These are phyloP conservation scores for Protosalanx chinensis DNA, from an alignment of 2,797 vertebrate genomes.

Conservation along the genomic window DNA sequence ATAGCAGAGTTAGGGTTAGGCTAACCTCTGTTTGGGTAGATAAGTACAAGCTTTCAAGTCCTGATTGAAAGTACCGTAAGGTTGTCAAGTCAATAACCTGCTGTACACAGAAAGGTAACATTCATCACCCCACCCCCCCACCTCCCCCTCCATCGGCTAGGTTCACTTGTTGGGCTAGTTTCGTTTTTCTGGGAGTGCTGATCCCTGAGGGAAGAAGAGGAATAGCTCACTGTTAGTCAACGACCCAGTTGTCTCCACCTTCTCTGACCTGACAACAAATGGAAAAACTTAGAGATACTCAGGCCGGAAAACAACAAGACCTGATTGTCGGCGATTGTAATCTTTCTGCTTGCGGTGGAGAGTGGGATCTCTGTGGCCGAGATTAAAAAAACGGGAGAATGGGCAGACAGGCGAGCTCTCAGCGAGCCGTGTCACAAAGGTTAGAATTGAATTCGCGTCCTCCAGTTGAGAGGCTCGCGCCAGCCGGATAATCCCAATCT, in stretches of 20 bases:
- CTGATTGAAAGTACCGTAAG: too few species aligned
- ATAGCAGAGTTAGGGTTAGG: too few species aligned
- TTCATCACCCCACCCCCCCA: too few species aligned
- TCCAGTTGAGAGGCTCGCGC: neutral
- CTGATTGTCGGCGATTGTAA: neutral
- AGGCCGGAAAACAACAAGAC: neutral
- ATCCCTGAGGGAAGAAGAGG: neutral
- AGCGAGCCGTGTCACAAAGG: neutral
- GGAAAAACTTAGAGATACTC: neutral
- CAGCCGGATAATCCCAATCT: neutral
- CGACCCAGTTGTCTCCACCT: conserved; percentile 6
- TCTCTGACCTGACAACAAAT: conserved; percentile 18
- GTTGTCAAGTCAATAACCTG: too few species aligned
- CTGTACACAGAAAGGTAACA: too few species aligned
- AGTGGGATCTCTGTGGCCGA: neutral
- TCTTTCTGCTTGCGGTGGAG: neutral
- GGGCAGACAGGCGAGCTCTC: neutral
- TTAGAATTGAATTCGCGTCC: neutral
- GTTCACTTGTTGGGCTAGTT: conserved; percentile 4
- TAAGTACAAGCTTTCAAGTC: too few species aligned
- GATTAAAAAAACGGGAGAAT: neutral
- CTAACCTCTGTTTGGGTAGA: too few species aligned
- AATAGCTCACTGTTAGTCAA: conserved; percentile 7
- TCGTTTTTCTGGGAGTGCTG: neutral
- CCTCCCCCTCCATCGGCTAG: neutral